Evolutionary conservation across 37 sponge, comb jelly and placozoan species (phyloP), one percentile per base, ranked within the genome.

Genomic region (Chondrilla cf. caribensis): DNA sequence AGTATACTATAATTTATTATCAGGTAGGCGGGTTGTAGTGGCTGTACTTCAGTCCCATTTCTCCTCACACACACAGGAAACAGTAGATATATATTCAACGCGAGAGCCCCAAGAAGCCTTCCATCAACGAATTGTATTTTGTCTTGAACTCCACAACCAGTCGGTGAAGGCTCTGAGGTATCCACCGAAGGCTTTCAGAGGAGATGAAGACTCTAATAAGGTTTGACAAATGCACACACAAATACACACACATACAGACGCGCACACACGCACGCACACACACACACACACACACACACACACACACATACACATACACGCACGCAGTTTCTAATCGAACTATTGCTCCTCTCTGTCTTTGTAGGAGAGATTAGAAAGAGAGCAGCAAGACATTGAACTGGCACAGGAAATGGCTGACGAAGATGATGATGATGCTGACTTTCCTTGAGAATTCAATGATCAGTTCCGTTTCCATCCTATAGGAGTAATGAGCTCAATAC

Each of bases 141-240:
- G 99, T 59, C 76, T 98, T 32, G 94, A 98, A 41, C 86, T 98
- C 14, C 87, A 93, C 89, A 98, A 88, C 72, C 94, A 95, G 75
- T 91, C 93, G 28, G 88, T 98, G 57, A 98, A 95, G 94, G 95
- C 95, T 3, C 91, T 95, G 94, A 85, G 95, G 60, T 96, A 91
- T 59, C 98, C 98, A 68, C 98, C 95, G 37, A 97, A 97, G 62
- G 85, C 93, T 0, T 97, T 92, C 90, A 92, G 79, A 29, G 85
- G 90, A 41, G 90, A 93, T 47, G 85, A 90, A 47, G 94, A 93
- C 43, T 85, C 88, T 21, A 66, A 76, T 9, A 92, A 94, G 82
- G 93, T 92, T 76, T 21, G 82, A 47, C 51, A 47, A 6, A 47
- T 11, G 11, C 51, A 47, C 51, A 47, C 51, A 47, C 51, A 47